A percentile compares a stretch with the other conserved stretches of the same genome.
Conservation (phyloP, 2,113 vertebrate species). For the Mirounga angustirostris region DNA sequence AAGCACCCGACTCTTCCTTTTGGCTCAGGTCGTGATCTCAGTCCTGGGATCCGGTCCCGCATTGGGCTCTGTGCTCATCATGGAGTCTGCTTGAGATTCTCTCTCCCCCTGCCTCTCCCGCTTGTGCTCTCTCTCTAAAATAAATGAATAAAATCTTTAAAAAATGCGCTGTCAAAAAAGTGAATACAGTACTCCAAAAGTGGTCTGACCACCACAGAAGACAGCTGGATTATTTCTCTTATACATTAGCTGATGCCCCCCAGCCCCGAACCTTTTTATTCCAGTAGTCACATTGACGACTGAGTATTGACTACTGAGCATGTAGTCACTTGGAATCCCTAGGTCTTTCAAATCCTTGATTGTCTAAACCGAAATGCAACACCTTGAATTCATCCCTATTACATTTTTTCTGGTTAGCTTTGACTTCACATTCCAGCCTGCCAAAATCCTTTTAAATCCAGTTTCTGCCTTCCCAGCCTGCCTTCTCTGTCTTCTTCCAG, state of each 20-base stretch:
- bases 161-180: neutral
- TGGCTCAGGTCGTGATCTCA: too few species aligned
- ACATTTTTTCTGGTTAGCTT: slow-evolving; percentile 45
- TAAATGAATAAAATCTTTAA: too few species aligned
- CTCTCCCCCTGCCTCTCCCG: too few species aligned
- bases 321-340: neutral
- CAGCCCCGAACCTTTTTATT: neutral
- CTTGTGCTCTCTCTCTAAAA: too few species aligned
- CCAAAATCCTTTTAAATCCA: neutral
- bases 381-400: slow-evolving; percentile 52
- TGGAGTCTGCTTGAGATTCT: too few species aligned
- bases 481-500: slow-evolving; percentile 19
- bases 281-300: neutral
- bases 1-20: too few species aligned
- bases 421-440: slow-evolving; percentile 3
- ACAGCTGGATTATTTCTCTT: slow-evolving; percentile 45
- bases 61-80: too few species aligned
- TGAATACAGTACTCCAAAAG: neutral
- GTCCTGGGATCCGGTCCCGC: too few species aligned
- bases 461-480: neutral
- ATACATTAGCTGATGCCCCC: neutral
- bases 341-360: neutral
- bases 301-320: neutral
- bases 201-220: neutral
- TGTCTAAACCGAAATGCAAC: neutral